Evolutionary conservation across 2,888 invertebrate species (phyloP).

Genomic region (Trichopoda pennipes): DNA sequence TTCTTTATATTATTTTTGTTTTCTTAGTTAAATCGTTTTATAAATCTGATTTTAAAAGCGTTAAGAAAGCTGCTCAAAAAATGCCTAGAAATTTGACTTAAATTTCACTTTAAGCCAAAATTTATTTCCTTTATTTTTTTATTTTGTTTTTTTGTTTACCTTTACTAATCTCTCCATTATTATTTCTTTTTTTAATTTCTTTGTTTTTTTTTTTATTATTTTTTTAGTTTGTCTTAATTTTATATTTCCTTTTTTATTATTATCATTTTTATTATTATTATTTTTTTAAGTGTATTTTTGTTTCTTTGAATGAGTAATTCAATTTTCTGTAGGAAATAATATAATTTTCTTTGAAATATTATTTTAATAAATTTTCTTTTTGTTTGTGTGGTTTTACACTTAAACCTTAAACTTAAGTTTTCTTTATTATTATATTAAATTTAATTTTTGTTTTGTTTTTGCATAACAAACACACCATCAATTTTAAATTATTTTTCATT

Average conservation of each 20-base stretch:
- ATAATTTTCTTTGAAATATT: constrained; percentile 31
- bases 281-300: no score
- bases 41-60: constrained; percentile 61
- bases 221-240: constrained; percentile 74
- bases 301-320: no score
- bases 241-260: constrained; percentile 70
- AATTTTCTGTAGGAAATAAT: constrained; percentile 66
- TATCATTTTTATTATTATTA: constrained; percentile 40
- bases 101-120: constrained; percentile 8
- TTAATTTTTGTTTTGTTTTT: constrained; percentile 59
- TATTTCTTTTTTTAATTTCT: constrained; percentile 25
- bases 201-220: constrained; percentile 60
- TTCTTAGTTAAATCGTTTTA: constrained; percentile 26
- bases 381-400: constrained; percentile 63
- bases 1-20: constrained; percentile 1
- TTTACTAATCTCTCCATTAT: constrained; percentile 63
- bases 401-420: constrained; percentile 66
- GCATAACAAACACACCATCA: constrained; percentile 71
- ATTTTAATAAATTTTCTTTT: constrained; percentile 35
- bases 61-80: constrained; percentile 63
- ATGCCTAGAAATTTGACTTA: constrained; percentile 41
- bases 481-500: constrained; percentile 70
- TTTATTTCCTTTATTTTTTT: constrained; percentile 33
- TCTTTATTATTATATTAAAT: constrained; percentile 68
- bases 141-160: no score